Evolutionary conservation across 1,140 invertebrate species (phyloP), one percentile per base, ranked within the genome.

Genomic region (Chrysomallon squamiferum): DNA sequence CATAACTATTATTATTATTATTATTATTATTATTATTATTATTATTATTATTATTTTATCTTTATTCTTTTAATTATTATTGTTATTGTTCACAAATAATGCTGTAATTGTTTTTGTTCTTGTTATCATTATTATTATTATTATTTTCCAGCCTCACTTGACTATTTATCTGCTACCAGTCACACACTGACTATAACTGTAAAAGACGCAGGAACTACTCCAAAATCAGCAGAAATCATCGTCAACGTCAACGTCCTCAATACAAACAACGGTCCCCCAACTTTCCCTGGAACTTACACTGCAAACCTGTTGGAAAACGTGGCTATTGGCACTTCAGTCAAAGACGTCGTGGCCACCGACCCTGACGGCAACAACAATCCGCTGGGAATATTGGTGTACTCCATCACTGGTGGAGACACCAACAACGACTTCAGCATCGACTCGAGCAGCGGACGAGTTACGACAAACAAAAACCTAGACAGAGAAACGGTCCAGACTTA

Each of bases 241-340:
- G 50, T 79, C 9, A 69, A 62, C 13, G 54, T 81, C 13, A 65
- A 69, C 18, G 76, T 81, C 9, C 47, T 67, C n/a, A 70, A 79
- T 43, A 65, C 74, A n/a, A 81, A 81, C 59, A 76, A 81, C 27
- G 70, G 72, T 4, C 29, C 70, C n/a, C 79, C 79, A 0, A 65
- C 63, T 35, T 69, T 65, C 32, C 15, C 60, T 15, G 58, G 50
- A 13, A n/a, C 59, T 5, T 69, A 54, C 27, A 57, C 69, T 9
- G 61, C 57, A 2, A 49, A 60, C 29, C 61, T 72, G n/a, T 35
- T 59, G 18, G 76, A 78, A 61, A 59, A 52, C 33, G 33, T 60
- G 3, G 58, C 61, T 22, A 62, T 71, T 30, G 68, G 68, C 0
- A 45, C 60, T 9, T 71, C 67, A n/a, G 65, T 78, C 3, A 41